A percentile compares a stretch with the other conserved stretches of the same genome.
phyloP scores from a whole-genome alignment of 2,797 vertebrate species.

The Parauchenoglanis punctatus region DNA sequence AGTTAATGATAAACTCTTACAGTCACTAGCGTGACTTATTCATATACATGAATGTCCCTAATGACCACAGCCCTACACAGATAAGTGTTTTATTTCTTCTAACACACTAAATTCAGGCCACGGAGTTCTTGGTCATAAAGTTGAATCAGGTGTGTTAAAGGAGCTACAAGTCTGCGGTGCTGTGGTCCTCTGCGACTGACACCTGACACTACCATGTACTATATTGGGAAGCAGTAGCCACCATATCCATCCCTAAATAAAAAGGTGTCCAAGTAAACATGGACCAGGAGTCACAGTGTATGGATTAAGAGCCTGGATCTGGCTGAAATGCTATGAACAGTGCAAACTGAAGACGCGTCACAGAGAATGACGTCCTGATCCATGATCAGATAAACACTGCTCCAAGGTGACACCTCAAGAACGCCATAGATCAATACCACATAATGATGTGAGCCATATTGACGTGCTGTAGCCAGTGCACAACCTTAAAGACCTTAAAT shows the following conservation, averaged over 20 bases:
- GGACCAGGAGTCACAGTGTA: slow-evolving; percentile 26
- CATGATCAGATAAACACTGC: slow-evolving; percentile 10
- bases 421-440: background rate
- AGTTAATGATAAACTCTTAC: slow-evolving; percentile 33
- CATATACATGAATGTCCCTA: slow-evolving; percentile 32
- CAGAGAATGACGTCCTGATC: background rate
- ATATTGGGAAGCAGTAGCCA: background rate
- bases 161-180: slow-evolving; percentile 1
- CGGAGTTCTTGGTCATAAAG: background rate
- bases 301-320: slow-evolving; percentile 23
- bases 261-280: background rate
- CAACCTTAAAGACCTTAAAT: slow-evolving; percentile 18
- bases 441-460: slow-evolving; percentile 19
- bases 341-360: background rate
- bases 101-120: slow-evolving; percentile 24
- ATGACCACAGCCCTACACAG: slow-evolving; percentile 31
- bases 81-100: slow-evolving; percentile 30
- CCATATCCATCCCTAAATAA: background rate
- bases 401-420: slow-evolving; percentile 22
- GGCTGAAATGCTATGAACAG: slow-evolving; percentile 21
- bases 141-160: slow-evolving; percentile 28
- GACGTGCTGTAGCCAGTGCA: background rate
- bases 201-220: background rate
- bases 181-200: background rate
- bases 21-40: slow-evolving; percentile 16